Conservation (phyloP, 2,113 vertebrate species). For the Pseudorhombus dupliciocellatus region DNA sequence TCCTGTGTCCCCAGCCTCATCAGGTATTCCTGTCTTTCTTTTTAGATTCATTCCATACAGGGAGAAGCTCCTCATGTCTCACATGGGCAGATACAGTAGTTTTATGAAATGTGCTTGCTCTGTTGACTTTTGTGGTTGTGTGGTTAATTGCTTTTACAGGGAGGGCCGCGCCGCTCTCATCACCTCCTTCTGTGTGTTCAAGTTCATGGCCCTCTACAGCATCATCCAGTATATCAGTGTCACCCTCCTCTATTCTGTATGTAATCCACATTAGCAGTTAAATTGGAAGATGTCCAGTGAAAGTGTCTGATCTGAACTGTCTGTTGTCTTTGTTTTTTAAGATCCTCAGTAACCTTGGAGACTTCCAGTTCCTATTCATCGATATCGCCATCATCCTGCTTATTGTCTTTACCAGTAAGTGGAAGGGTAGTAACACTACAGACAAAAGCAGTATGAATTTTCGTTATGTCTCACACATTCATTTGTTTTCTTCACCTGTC, state of each 20-base stretch:
- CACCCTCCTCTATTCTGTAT: conserved; percentile 94
- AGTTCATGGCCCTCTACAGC: conserved; percentile 99
- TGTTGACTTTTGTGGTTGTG: background rate
- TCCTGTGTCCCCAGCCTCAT: conserved; percentile 98
- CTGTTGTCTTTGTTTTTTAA: conserved; percentile 73
- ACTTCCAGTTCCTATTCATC: conserved; percentile 99
- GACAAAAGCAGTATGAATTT: background rate
- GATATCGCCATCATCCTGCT: conserved; percentile 96
- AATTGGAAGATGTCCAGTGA: background rate
- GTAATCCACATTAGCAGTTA: conserved; percentile 50
- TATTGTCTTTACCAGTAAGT: conserved; percentile 98
- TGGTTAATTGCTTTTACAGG: conserved; percentile 78
- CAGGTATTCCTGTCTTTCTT: conserved; percentile 78
- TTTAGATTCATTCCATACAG: background rate
- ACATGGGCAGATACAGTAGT: background rate
- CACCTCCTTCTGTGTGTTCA: conserved; percentile 99
- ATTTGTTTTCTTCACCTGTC: background rate
- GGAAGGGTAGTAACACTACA: background rate
- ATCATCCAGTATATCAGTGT: conserved; percentile 99
- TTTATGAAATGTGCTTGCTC: background rate
- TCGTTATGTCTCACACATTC: background rate
- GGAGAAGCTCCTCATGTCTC: background rate
- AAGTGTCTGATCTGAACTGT: background rate
- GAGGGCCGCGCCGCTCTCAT: conserved; percentile 97
- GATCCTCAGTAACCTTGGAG: conserved; percentile 96